phyloP scores from a whole-genome alignment of 2,113 vertebrate species.

The Chaenocephalus aceratus region DNA sequence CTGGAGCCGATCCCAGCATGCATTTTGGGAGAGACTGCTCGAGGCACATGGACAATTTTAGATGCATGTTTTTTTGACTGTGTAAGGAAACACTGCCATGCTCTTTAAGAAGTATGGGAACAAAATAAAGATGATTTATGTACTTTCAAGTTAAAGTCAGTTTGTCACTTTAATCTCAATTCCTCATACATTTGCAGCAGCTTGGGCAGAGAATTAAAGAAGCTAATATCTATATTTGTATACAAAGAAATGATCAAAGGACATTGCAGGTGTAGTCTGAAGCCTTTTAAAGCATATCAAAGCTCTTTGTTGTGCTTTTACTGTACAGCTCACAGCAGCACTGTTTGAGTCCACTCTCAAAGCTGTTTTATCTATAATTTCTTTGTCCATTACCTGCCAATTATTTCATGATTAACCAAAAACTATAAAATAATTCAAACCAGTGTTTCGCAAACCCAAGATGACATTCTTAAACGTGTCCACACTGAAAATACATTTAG shows the following conservation, averaged over 20 bases:
- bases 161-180: not conserved
- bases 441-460: too few species aligned
- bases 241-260: not conserved
- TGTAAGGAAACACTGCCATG: not conserved
- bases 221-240: not conserved
- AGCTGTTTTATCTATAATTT: not conserved
- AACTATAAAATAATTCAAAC: too few species aligned
- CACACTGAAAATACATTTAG: too few species aligned
- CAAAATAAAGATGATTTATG: too few species aligned
- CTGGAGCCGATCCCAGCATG: slow-evolving; percentile 6
- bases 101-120: too few species aligned
- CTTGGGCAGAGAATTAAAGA: not conserved
- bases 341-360: not conserved
- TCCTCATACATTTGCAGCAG: too few species aligned
- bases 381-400: too few species aligned
- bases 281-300: not conserved
- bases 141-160: not conserved
- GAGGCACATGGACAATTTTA: too few species aligned
- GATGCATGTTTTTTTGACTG: not conserved
- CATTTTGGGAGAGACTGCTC: not conserved
- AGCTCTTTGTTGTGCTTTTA: not conserved
- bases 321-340: not conserved
- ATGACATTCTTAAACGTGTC: too few species aligned
- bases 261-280: not conserved
- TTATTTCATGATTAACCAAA: too few species aligned